Conservation (phyloP, 2,888 invertebrate species). For the Melipona bicolor region DNA sequence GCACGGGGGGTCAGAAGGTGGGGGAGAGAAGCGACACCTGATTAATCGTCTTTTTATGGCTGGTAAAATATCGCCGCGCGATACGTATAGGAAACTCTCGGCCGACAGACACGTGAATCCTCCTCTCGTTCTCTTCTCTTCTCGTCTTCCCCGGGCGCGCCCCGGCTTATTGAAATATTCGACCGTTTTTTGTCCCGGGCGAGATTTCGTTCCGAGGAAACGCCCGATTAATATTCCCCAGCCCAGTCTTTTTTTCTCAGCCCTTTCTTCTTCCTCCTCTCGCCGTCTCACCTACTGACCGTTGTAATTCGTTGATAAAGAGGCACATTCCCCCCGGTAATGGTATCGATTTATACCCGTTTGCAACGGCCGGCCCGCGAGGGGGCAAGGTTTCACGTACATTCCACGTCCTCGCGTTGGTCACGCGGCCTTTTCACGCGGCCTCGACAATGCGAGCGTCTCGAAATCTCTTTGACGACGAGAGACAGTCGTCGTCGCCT, state of each 20-base stretch:
- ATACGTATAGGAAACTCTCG: constrained; percentile 44
- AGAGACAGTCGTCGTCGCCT: constrained; percentile 11
- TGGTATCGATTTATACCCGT: constrained; percentile 41
- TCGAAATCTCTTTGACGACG: constrained; percentile 57
- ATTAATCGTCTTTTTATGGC: constrained; percentile 71
- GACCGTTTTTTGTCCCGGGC: constrained; percentile 22
- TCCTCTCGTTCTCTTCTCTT: background rate
- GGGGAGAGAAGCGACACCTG: constrained; percentile 44
- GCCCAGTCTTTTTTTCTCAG: background rate
- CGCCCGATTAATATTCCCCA: constrained; percentile 31
- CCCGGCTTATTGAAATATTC: constrained; percentile 44
- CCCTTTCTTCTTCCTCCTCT: background rate
- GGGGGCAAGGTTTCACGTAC: background rate
- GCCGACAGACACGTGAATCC: constrained; percentile 35
- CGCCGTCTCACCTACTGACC: background rate
- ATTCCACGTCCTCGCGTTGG: constrained; percentile 15
- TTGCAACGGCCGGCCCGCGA: constrained; percentile 6
- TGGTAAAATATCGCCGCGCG: constrained; percentile 63
- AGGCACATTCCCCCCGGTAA: background rate
- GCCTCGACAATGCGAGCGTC: constrained; percentile 51
- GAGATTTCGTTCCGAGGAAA: constrained; percentile 15
- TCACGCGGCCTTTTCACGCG: constrained; percentile 51
- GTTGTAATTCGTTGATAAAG: background rate
- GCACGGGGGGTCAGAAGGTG: background rate
- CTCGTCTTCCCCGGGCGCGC: too few relatives aligned